These are phyloP conservation scores for Danaus plexippus DNA, from an alignment of 1,140 invertebrate species.

Conservation along the genomic window DNA sequence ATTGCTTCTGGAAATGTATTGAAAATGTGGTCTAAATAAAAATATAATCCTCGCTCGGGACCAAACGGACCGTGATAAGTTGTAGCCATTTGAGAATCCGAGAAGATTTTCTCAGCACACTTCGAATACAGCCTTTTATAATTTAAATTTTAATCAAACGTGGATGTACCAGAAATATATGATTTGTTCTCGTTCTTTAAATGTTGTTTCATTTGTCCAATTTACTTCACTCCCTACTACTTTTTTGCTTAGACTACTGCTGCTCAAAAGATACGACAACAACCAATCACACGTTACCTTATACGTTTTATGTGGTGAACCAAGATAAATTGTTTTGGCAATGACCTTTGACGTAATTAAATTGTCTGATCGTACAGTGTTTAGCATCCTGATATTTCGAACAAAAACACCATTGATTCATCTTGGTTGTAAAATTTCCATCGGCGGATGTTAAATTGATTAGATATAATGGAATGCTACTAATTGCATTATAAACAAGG, in stretches of 20 bases:
- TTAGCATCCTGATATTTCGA: not conserved
- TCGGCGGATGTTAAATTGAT: constrained; percentile 7
- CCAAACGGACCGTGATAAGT: constrained; percentile 24
- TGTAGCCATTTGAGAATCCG: not conserved
- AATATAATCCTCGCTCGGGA: constrained; percentile 21
- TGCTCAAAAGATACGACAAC: too few species aligned
- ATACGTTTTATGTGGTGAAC: too few species aligned
- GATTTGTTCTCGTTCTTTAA: constrained; percentile 65
- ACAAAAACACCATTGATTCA: constrained; percentile 8
- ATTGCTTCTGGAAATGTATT: too few species aligned
- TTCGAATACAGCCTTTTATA: constrained; percentile 25
- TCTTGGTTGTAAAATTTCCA: constrained; percentile 3
- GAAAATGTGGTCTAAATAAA: constrained; percentile 24
- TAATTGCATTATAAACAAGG: constrained; percentile 2
- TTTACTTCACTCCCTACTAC: not conserved
- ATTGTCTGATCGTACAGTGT: too few species aligned
- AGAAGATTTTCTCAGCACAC: constrained; percentile 5
- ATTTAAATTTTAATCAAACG: constrained; percentile 33
- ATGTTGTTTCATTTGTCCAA: constrained; percentile 39
- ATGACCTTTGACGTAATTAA: too few species aligned
- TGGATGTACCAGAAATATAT: constrained; percentile 63
- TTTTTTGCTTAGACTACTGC: too few species aligned
- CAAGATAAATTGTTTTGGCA: too few species aligned
- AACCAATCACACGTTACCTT: not conserved
- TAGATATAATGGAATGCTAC: constrained; percentile 3